Evolutionary conservation across 2,888 invertebrate genomes (phyloP).

Genomic region (Catonia carolina): DNA sequence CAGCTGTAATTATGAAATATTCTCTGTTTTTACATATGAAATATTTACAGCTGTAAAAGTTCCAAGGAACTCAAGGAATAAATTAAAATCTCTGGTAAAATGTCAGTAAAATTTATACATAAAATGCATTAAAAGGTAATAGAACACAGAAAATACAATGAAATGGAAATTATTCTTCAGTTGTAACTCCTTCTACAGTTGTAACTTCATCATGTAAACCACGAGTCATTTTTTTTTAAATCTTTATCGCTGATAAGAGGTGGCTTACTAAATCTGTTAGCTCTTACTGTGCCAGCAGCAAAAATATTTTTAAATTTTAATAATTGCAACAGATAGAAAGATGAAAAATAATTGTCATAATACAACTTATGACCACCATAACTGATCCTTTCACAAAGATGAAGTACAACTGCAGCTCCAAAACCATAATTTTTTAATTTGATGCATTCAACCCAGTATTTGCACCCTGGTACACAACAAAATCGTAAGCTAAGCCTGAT

Average conservation of each 20-base stretch:
- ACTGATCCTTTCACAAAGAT: background rate
- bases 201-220: constrained; percentile 17
- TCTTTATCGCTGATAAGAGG: constrained; percentile 13
- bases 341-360: background rate
- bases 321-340: background rate
- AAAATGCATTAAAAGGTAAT: no score
- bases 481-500: background rate
- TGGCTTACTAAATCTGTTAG: constrained; percentile 13
- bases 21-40: no score
- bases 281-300: background rate
- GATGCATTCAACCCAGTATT: background rate
- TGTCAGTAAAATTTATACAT: no score
- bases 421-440: background rate
- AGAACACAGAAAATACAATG: no score
- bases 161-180: constrained; percentile 21
- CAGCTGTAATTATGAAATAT: no score
- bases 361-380: background rate
- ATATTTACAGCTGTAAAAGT: no score
- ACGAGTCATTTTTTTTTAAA: constrained; percentile 16
- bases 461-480: background rate
- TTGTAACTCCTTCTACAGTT: constrained; percentile 7
- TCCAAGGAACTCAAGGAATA: no score
- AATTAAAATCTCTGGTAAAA: no score
- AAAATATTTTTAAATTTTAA: constrained; percentile 5
- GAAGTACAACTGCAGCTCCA: background rate